Evolutionary conservation across 1,140 invertebrate species (phyloP), one percentile per base, ranked within the genome.

Genomic region (Philotrypesis tridentata): DNA sequence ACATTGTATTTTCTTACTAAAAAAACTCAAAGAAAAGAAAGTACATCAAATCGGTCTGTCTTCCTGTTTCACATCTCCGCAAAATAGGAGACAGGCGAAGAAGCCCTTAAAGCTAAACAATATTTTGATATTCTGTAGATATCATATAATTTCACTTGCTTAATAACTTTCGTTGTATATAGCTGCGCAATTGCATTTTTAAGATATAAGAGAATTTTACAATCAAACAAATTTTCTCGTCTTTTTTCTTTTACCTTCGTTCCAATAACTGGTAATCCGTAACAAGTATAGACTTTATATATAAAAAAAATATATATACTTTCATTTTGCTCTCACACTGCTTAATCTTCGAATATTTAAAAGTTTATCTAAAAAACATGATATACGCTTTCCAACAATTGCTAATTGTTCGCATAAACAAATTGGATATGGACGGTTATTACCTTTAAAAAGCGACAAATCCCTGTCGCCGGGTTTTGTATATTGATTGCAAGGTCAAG

Each of bases 231-330:
- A 83, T 79, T 86, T 84, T 78, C 82, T 84, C 84, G 83, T 37
- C 74, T 27, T 76, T 55, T 37, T 76, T 82, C 67, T 72, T 77
- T 77, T 5, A 63, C 25, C 21, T 61, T 60, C 61, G 23, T 81
- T 72, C 78, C 82, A 82, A 85, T 87, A 89, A 87, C 87, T 89
- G 85, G 67, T 84, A 88, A 90, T 89, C 87, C 83, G 86, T 88
- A 90, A 90, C 89, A 90, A 87, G 85, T 89, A 90, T 90, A 91
- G 88, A 91, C 89, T 91, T 90, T 90, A 85, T 86, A 88, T 87
- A 89, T 89, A 88, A 71, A 86, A 89, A 89, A 88, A 88, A 89
- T 87, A 84, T 85, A 87, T 85, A 85, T 81, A 71, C 21, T 79
- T 78, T 75, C 23, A 84, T 83, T 84, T 80, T 79, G 68, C 55